These are phyloP conservation scores for Hyphantria cunea DNA, from an alignment of 1,140 invertebrate species.

Conservation along the genomic window DNA sequence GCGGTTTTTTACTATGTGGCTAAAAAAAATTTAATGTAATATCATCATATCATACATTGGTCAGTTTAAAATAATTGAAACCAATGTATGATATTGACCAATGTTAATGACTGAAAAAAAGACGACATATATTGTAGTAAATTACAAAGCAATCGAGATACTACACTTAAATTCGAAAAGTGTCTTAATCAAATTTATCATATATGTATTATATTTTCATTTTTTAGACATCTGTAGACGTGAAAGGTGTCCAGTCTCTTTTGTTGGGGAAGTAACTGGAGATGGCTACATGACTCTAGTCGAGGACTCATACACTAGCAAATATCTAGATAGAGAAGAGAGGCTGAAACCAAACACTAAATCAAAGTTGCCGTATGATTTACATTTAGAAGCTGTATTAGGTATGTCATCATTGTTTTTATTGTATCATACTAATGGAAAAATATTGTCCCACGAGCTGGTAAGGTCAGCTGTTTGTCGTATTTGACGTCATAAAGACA, in stretches of 20 bases:
- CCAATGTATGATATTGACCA: too few species aligned
- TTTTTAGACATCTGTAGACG: constrained; percentile 87
- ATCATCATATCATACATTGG: too few species aligned
- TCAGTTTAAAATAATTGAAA: too few species aligned
- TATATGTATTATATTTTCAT: not conserved
- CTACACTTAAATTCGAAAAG: too few species aligned
- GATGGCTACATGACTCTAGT: constrained; percentile 91
- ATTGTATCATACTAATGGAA: not conserved
- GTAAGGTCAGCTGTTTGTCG: constrained; percentile 12
- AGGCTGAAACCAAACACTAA: constrained; percentile 53
- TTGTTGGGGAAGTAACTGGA: constrained; percentile 96
- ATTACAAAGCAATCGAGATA: too few species aligned
- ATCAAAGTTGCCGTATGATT: constrained; percentile 85
- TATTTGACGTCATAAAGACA: constrained; percentile 18
- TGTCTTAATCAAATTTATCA: too few species aligned
- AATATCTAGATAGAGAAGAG: constrained; percentile 54
- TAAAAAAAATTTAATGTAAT: too few species aligned
- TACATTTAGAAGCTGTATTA: constrained; percentile 94
- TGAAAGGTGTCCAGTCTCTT: constrained; percentile 95
- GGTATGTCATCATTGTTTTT: constrained; percentile 56
- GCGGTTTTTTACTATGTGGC: too few species aligned
- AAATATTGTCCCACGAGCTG: not conserved
- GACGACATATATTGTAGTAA: too few species aligned
- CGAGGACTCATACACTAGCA: constrained; percentile 83
- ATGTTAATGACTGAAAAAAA: too few species aligned